phyloP scores from a whole-genome alignment of 2,888 invertebrate species.

The Aphidoletes aphidimyza region DNA sequence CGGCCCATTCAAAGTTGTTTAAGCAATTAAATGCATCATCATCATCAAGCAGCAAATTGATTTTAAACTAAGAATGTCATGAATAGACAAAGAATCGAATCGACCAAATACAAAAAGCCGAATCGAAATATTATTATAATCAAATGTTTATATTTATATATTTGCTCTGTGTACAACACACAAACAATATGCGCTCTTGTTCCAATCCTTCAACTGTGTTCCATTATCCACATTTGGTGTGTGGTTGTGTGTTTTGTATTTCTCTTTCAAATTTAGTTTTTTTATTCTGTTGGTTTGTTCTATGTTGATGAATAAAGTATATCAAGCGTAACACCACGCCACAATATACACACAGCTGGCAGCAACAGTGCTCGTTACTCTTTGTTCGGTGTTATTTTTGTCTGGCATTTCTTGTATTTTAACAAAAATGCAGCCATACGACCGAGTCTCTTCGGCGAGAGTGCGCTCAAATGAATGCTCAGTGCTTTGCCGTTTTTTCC shows the following conservation, averaged over 20 bases:
- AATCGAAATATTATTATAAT: conserved; percentile 30
- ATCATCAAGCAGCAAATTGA: not conserved
- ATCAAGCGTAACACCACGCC: conserved; percentile 38
- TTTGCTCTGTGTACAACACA: not conserved
- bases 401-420: conserved; percentile 21
- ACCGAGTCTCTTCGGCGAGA: not conserved
- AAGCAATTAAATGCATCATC: conserved; percentile 19
- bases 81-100: not conserved
- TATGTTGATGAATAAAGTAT: not conserved
- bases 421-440: conserved; percentile 29
- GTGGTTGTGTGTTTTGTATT: not conserved
- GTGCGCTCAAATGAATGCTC: too few species aligned
- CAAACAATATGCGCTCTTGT: conserved; percentile 33
- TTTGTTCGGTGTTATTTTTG: conserved; percentile 7
- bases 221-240: conserved; percentile 32
- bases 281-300: not conserved
- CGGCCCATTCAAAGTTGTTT: not conserved
- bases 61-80: too few species aligned
- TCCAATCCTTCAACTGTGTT: not conserved
- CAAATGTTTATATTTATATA: conserved; percentile 34
- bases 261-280: too few species aligned
- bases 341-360: conserved; percentile 6
- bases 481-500: too few species aligned
- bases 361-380: conserved; percentile 5
- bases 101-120: not conserved